Evolutionary conservation across 2,888 invertebrate species (phyloP), one percentile per base, ranked within the genome.

Genomic region (Spatulosminthurus flaviceps): DNA sequence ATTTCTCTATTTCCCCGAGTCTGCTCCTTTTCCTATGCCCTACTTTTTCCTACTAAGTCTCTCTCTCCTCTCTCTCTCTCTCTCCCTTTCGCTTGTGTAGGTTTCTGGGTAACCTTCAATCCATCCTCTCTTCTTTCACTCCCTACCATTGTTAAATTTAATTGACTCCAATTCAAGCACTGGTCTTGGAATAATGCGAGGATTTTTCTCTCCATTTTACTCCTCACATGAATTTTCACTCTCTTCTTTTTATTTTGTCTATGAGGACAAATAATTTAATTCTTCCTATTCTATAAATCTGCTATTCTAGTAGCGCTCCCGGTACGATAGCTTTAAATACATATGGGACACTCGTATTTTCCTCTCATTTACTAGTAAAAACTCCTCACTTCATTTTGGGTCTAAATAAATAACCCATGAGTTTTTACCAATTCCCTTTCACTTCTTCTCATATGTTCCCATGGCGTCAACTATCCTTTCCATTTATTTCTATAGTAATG

Each of bases 31-130:
- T 69, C 71, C 64, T 13, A 9, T 43, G 11, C 43, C 9, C 43
- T 43, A 9, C 43, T 43, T 16, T n/a, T n/a, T n/a, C n/a, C n/a
- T n/a, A n/a, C n/a, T n/a, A n/a, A n/a, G n/a, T n/a, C 60, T 21
- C 60, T 60, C n/a, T 21, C 60, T 60, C 60, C 60, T 60, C n/a
- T 21, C 60, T 60, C 60, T 21, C 60, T 60, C 60, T 21, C 34
- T 34, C 34, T 34, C 4, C 34, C 9, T 34, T 34, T 4, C 9
- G 34, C 34, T 34, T 34, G 34, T 34, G 34, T 34, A 34, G 9
- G 34, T 34, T 4, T 34, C 34, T 34, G n/a, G 19, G 51, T 51
- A 51, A 51, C 51, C 19, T 51, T 51, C 51, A n/a, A n/a, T n/a
- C n/a, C n/a, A n/a, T 51, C 51, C n/a, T 51, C 16, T 19, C 9